These are phyloP conservation scores for Pristiophorus japonicus DNA, from an alignment of 2,113 vertebrate species.

Conservation along the genomic window DNA sequence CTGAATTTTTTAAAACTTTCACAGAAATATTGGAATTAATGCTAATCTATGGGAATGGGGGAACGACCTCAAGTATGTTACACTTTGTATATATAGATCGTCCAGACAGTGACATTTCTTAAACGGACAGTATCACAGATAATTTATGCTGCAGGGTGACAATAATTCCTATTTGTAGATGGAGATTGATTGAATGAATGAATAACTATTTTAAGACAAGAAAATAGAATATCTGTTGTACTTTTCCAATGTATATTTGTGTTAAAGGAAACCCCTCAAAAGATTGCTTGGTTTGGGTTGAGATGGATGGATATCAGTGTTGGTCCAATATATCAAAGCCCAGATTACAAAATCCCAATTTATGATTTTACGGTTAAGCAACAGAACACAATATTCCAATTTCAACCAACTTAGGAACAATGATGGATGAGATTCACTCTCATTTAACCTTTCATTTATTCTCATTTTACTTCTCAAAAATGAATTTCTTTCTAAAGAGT, in stretches of 20 bases:
- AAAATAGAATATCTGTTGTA: background rate
- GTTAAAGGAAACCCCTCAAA: background rate
- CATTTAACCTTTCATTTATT: background rate
- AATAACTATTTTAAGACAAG: background rate
- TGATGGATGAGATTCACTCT: slow-evolving; percentile 2
- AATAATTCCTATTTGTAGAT: background rate
- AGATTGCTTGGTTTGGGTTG: slow-evolving; percentile 11
- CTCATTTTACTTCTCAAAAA: background rate
- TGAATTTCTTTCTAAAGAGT: background rate
- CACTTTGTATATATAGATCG: background rate
- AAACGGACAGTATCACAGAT: background rate
- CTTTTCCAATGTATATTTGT: background rate
- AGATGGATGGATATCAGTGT: slow-evolving; percentile 2
- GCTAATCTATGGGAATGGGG: background rate
- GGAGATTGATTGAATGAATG: background rate
- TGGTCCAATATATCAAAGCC: slow-evolving; percentile 26
- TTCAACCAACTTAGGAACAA: background rate
- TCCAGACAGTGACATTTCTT: background rate
- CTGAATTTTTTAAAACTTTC: background rate
- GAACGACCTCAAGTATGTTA: background rate
- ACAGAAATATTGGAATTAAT: background rate
- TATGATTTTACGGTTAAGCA: background rate
- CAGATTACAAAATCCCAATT: slow-evolving; percentile 1
- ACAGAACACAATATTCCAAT: background rate
- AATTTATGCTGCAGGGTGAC: background rate